Base-by-base conservation (phyloP, 2,113 vertebrate species). In the Centropus unirufus region DNA sequence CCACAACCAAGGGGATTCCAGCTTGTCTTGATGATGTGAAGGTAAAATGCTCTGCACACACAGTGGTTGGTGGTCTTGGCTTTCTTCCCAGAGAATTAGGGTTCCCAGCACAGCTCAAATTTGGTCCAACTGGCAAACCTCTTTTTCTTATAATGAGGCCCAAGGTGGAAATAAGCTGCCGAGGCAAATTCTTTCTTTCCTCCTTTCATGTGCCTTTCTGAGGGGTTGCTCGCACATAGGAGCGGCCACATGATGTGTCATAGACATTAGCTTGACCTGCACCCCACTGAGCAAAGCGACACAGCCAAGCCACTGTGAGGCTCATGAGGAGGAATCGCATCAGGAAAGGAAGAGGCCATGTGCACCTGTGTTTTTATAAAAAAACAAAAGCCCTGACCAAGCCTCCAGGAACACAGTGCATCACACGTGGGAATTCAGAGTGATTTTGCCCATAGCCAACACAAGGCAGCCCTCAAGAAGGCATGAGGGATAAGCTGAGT, bases 401-500 rank as follows among this genome's bases (percentile, higher is more conserved):
- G 57, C 51, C 49, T 79, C 75, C 42, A 72, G 64, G 57, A 91
- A n/a, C 55, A 69, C 8, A 13, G n/a, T 46, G 66, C 27, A 23
- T 89, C 91, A 80, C 89, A 68, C 13, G 40, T 67, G 63, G 84
- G 79, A 92, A 81, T 81, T 1, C 1, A 3, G 72, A 93, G 51
- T 83, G 79, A 86, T 92, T 95, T 92, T 29, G 49, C 72, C 67
- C 73, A 61, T 69, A 83, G 84, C 52, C 86, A 96, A 52, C 18
- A 2, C 55, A 89, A 83, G 61, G 54, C 70, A 95, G 84, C 89
- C 88, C 91, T 92, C 51, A 75, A 91, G 91, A 88, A 97, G 39
- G 82, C 13, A 6, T 88, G 96, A 95, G 90, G 69, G 89, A 96
- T 95, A 93, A 95, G 66, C 94, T 93, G 88, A 91, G 89, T 93